phyloP scores from a whole-genome alignment of 2,888 invertebrate genomes.

The Scaptomyza flava region DNA sequence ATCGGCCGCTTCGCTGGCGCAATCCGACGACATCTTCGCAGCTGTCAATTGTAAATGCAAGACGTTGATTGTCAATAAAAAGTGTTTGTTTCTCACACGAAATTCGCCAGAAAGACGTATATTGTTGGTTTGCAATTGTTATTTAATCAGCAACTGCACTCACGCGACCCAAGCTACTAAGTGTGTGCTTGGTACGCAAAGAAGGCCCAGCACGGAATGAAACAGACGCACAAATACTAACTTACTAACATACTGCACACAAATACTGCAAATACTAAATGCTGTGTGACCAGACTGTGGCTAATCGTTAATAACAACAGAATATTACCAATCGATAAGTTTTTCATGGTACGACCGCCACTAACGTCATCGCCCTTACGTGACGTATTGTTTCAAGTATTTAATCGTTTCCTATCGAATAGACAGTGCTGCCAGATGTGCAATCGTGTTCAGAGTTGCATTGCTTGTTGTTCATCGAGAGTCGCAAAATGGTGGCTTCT shows the following conservation, averaged over 20 bases:
- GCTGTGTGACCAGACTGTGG: slow-evolving; percentile 25
- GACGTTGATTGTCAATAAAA: slow-evolving; percentile 39
- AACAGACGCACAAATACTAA: too few relatives aligned
- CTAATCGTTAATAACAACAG: too few relatives aligned
- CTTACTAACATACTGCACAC: too few relatives aligned
- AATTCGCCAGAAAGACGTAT: slow-evolving; percentile 19
- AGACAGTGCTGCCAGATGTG: slow-evolving; percentile 49
- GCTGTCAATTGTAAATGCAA: slow-evolving; percentile 40
- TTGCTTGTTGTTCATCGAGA: slow-evolving; percentile 64
- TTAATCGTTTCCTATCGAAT: slow-evolving; percentile 32
- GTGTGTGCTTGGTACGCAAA: not conserved
- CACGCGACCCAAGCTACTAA: slow-evolving; percentile 43
- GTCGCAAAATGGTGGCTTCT: slow-evolving; percentile 81
- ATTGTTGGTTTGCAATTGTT: slow-evolving; percentile 19
- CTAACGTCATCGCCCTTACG: not conserved
- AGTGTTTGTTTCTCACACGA: slow-evolving; percentile 39
- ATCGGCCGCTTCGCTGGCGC: slow-evolving; percentile 47
- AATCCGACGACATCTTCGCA: slow-evolving; percentile 61
- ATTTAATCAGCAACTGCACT: slow-evolving; percentile 33
- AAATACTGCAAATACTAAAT: slow-evolving; percentile 29
- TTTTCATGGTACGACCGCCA: not conserved
- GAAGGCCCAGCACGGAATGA: too few relatives aligned
- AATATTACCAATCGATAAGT: slow-evolving; percentile 29
- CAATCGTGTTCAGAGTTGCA: slow-evolving; percentile 55
- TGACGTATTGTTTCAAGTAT: slow-evolving; percentile 7